Evolutionary conservation across 1,140 invertebrate genomes (phyloP).

Genomic region (Temnothorax curvispinosus): DNA sequence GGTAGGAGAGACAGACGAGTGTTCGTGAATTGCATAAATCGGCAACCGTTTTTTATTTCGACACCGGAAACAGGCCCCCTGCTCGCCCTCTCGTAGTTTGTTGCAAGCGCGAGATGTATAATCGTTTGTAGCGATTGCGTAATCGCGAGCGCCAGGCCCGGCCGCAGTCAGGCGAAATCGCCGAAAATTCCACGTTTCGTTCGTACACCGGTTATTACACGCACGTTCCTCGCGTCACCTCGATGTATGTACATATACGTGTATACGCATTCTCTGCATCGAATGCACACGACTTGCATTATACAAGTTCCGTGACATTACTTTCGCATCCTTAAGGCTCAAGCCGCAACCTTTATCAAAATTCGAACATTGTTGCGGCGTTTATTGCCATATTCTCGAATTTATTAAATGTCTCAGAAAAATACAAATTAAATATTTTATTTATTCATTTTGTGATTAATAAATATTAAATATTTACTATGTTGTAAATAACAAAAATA

Average conservation of each 20-base stretch:
- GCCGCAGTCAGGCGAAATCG: slow-evolving; percentile 33
- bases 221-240: slow-evolving; percentile 6
- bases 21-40: slow-evolving; percentile 61
- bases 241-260: not conserved
- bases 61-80: slow-evolving; percentile 65
- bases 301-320: slow-evolving; percentile 11
- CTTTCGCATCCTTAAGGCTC: slow-evolving; percentile 25
- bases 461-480: not conserved
- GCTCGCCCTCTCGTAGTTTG: slow-evolving; percentile 38
- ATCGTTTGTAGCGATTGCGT: slow-evolving; percentile 54
- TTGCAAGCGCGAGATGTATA: slow-evolving; percentile 38
- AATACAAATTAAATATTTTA: not conserved
- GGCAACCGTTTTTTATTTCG: slow-evolving; percentile 52
- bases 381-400: not conserved
- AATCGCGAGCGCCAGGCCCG: slow-evolving; percentile 15
- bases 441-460: not conserved
- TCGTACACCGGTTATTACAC: slow-evolving; percentile 19
- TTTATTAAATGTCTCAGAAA: no score
- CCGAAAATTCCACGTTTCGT: slow-evolving; percentile 61
- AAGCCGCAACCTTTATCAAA: not conserved
- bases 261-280: slow-evolving; percentile 18
- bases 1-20: not conserved
- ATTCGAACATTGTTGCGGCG: not conserved
- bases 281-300: slow-evolving; percentile 13
- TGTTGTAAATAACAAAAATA: not conserved